A percentile compares a stretch with the other conserved stretches of the same genome.
Conservation (phyloP, 2,888 invertebrate genomes). For the Agrotis ipsilon region DNA sequence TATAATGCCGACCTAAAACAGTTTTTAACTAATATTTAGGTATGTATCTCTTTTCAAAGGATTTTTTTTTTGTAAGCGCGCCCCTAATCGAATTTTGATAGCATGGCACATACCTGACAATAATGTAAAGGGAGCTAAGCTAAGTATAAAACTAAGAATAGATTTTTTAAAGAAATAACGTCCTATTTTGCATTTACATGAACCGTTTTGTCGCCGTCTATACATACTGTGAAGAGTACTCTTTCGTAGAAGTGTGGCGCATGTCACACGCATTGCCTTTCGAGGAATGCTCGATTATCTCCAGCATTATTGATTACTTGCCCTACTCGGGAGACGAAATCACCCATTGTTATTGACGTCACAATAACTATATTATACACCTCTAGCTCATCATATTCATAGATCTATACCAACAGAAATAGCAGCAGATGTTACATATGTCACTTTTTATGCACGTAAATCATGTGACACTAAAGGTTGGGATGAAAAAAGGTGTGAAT, state of each 20-base stretch:
- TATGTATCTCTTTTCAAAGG: no score
- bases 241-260: slow-evolving; percentile 80
- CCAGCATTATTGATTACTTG: slow-evolving; percentile 75
- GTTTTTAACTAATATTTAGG: no score
- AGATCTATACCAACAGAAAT: slow-evolving; percentile 26
- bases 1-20: neutral
- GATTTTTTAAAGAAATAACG: neutral
- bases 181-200: neutral
- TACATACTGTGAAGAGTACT: slow-evolving; percentile 73
- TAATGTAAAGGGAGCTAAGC: neutral
- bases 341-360: slow-evolving; percentile 68
- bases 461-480: slow-evolving; percentile 28
- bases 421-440: slow-evolving; percentile 37
- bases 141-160: no score
- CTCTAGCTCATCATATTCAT: slow-evolving; percentile 27
- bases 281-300: slow-evolving; percentile 82
- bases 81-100: neutral
- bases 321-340: slow-evolving; percentile 68
- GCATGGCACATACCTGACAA: neutral
- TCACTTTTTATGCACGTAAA: slow-evolving; percentile 19
- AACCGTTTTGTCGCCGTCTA: slow-evolving; percentile 62
- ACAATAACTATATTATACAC: slow-evolving; percentile 48
- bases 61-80: no score
- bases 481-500: slow-evolving; percentile 25
- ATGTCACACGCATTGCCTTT: slow-evolving; percentile 83